Evolutionary conservation across 2,797 vertebrate species (phyloP).

Genomic region (Myotis findleyi): DNA sequence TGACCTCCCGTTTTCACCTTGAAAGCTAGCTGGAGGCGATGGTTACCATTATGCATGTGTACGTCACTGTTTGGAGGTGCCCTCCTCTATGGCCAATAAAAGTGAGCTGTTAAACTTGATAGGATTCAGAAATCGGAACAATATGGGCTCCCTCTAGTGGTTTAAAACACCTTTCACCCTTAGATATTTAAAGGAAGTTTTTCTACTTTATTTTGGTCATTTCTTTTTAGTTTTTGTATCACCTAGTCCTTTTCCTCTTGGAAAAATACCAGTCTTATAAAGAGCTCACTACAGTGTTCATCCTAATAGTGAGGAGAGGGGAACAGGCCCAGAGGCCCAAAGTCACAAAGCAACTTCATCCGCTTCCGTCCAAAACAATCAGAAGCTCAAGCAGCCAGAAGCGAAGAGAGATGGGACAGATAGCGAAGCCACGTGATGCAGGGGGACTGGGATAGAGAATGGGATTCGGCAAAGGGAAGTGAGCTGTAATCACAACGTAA

Average conservation of each 20-base stretch:
- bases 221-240: not conserved
- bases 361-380: not conserved
- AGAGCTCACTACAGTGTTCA: not conserved
- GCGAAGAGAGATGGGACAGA: not conserved
- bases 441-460: not conserved
- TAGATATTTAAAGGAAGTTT: not conserved
- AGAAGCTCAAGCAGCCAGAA: not conserved
- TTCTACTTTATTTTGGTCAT: not conserved
- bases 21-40: not conserved
- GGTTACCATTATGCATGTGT: not conserved
- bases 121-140: slow-evolving; percentile 30
- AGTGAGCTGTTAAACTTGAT: not conserved
- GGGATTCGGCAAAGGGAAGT: not conserved
- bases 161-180: not conserved
- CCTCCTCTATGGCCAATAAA: not conserved
- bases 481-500: not conserved
- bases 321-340: not conserved
- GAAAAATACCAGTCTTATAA: not conserved
- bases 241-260: not conserved
- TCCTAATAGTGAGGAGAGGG: not conserved
- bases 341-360: not conserved
- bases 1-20: not conserved
- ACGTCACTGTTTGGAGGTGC: not conserved
- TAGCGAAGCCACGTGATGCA: rapidly evolving
- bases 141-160: slow-evolving; percentile 75